Conservation (phyloP, 2,113 vertebrate species). For the Argyrosomus japonicus region DNA sequence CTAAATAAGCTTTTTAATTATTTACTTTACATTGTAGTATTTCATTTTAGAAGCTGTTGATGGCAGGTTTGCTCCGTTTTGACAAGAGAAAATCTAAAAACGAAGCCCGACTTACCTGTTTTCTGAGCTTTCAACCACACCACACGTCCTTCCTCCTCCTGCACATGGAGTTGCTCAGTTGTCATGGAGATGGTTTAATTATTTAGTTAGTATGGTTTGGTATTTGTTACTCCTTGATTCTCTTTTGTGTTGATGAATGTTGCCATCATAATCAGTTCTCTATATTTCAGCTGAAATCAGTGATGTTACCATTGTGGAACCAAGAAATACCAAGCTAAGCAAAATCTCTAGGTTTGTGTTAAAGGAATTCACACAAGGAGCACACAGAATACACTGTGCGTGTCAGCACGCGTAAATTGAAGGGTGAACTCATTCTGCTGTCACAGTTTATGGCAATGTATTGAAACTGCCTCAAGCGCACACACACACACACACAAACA, state of each 20-base stretch:
- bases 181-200: not conserved
- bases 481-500: not conserved
- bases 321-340: not conserved
- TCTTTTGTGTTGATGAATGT: not conserved
- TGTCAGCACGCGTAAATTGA: slow-evolving; percentile 41
- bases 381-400: slow-evolving; percentile 11
- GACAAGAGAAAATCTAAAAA: not conserved
- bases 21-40: too few species aligned
- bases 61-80: not conserved
- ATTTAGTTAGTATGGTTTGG: not conserved
- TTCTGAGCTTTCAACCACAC: not conserved
- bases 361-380: not conserved
- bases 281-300: too few species aligned
- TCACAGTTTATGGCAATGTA: not conserved
- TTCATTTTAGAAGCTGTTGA: too few species aligned
- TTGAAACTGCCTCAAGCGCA: slow-evolving; percentile 9
- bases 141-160: not conserved
- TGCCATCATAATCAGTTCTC: too few species aligned
- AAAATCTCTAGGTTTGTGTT: not conserved
- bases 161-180: not conserved
- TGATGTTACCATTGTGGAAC: not conserved
- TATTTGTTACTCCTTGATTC: not conserved
- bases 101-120: not conserved
- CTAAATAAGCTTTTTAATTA: too few species aligned
- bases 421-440: not conserved